Evolutionary conservation across 37 sponge, comb jelly and placozoan genomes (phyloP).

Genomic region (Tethya wilhelma): DNA sequence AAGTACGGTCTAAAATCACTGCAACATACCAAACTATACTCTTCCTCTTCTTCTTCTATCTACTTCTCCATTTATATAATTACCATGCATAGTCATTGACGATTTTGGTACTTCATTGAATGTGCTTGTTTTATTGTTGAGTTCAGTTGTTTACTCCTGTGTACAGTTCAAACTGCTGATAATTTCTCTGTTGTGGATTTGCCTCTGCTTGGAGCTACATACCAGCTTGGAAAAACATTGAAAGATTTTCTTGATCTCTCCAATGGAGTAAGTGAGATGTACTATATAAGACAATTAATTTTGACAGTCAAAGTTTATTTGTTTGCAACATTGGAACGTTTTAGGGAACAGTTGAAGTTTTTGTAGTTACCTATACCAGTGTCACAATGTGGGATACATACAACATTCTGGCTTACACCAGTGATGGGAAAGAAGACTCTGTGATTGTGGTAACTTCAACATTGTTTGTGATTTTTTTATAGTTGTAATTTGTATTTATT

Average conservation of each 20-base stretch:
- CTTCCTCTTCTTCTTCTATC: too few relatives aligned
- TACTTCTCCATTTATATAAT: not conserved
- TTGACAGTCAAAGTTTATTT: not conserved
- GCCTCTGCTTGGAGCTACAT: slow-evolving; percentile 53
- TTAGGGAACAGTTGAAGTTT: slow-evolving; percentile 12
- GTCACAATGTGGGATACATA: slow-evolving; percentile 49
- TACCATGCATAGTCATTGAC: too few relatives aligned
- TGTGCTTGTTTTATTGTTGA: not conserved
- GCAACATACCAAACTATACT: too few relatives aligned
- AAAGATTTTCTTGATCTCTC: slow-evolving; percentile 23
- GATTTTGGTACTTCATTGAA: not conserved
- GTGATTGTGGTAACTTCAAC: slow-evolving; percentile 78
- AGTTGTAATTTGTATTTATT: not conserved
- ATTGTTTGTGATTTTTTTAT: not conserved
- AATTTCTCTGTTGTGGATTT: slow-evolving; percentile 20
- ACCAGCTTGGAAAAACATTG: slow-evolving; percentile 43
- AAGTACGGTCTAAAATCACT: too few relatives aligned
- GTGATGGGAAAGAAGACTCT: slow-evolving; percentile 10
- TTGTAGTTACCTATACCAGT: slow-evolving; percentile 47
- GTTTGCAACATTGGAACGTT: not conserved
- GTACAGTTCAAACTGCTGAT: slow-evolving; percentile 6
- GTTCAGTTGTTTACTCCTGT: too few relatives aligned
- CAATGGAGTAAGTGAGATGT: too few relatives aligned
- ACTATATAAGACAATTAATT: too few relatives aligned
- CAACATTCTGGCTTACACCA: slow-evolving; percentile 78